Base-by-base conservation (phyloP, 2,113 vertebrate genomes). In the Rhombomys opimus region DNA sequence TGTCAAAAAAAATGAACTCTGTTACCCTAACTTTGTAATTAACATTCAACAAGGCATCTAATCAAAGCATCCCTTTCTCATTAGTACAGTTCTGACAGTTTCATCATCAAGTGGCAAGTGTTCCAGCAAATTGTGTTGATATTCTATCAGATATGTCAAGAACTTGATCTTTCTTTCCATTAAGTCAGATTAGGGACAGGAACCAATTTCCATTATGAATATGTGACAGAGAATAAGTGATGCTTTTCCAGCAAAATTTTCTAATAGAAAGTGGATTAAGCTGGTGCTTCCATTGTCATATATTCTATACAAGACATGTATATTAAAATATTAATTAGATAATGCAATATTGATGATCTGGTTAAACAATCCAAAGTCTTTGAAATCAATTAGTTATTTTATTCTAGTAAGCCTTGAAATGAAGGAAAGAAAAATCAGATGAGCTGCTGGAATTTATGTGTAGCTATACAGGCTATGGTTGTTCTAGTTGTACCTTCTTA, bases 141-240 rank as follows among this genome's bases (percentile, higher is more conserved):
- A 95, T 89, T 90, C 84, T 95, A 97, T 93, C 96, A 94, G 90
- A 93, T 95, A 89, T 96, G 97, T 98, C 94, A 96, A 95, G 94
- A 97, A 96, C 73, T 89, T 97, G 93, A 96, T 97, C 93, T 94
- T 97, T 93, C 15, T 93, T 97, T 97, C 95, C 95, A 97, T 96
- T 97, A 96, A 97, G 94, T 96, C 87, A 95, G 91, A 97, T 98
- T 96, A 96, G 91, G 87, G 46, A 97, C 41, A 95, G 82, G 50
- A 95, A 96, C 92, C 93, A 96, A 97, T 97, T 95, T 97, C 89
- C 91, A 97, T 97, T 96, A 95, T 92, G 82, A 97, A 97, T 96
- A 97, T 97, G 68, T 89, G 65, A 90, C 81, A 84, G 30, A 92
- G 90, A 95, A 76, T 27, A 57, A 96, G 46, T 63, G 68, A 96